A percentile compares a stretch with the other conserved stretches of the same genome.
phyloP scores from a whole-genome alignment of 1,140 invertebrate species.

The Heliconius congener region DNA sequence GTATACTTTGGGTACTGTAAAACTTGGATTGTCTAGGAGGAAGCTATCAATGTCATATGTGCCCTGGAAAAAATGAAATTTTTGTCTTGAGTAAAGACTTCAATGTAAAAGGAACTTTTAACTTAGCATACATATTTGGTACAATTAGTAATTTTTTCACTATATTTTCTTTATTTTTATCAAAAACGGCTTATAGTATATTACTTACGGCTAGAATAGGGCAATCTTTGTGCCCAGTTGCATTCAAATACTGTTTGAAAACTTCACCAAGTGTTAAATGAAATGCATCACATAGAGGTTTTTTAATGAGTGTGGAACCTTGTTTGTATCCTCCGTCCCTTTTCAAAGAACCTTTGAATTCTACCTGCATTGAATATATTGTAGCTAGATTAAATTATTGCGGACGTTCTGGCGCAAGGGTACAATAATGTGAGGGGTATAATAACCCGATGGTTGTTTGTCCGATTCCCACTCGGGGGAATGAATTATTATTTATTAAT shows the following conservation, averaged over 20 bases:
- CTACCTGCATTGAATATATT: neutral
- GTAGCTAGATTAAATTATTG: no score
- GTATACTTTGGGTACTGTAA: neutral
- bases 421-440: no score
- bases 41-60: neutral
- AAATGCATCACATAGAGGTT: neutral
- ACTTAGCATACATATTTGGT: no score
- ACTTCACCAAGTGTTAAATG: neutral
- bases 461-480: no score
- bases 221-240: neutral
- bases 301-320: neutral
- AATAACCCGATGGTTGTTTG: no score
- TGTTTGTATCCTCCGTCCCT: neutral
- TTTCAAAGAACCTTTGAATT: neutral
- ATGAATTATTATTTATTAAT: no score
- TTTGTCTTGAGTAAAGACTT: neutral
- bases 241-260: neutral
- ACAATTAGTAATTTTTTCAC: no score
- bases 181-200: neutral
- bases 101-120: no score
- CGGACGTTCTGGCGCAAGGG: no score
- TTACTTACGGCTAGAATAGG: neutral
- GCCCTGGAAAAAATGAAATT: neutral
- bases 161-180: no score
- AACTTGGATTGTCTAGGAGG: neutral